These are phyloP conservation scores for Cylindroiulus punctatus DNA, from an alignment of 2,888 invertebrate genomes.

Conservation along the genomic window DNA sequence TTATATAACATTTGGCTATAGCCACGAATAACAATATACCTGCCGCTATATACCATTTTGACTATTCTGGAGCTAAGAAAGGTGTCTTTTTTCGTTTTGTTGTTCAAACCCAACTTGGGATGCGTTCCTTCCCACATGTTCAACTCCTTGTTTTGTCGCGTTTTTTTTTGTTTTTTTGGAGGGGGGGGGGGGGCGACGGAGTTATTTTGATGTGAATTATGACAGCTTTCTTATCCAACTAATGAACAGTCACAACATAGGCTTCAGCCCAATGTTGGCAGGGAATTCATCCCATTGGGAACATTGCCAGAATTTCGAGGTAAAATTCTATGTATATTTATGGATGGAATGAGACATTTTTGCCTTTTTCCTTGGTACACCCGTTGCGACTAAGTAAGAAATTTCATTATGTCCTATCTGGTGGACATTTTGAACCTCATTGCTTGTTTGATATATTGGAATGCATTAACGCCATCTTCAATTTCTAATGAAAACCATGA, in stretches of 20 bases:
- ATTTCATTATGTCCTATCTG: no score
- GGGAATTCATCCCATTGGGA: neutral
- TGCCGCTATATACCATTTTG: no score
- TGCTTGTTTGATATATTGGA: no score
- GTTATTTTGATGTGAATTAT: constrained; percentile 29
- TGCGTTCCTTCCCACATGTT: neutral
- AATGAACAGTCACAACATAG: constrained; percentile 34
- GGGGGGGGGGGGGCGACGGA: neutral
- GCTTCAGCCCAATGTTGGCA: constrained; percentile 2
- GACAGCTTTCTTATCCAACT: constrained; percentile 23
- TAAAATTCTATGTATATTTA: constrained; percentile 19
- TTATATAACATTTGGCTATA: no score
- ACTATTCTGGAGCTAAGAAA: no score
- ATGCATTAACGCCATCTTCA: no score
- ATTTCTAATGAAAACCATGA: no score
- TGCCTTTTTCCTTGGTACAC: neutral
- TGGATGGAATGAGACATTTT: neutral
- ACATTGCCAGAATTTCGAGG: neutral
- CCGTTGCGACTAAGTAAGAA: no score
- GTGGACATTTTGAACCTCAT: no score
- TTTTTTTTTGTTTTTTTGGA: neutral
- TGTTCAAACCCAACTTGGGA: neutral
- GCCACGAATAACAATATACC: no score
- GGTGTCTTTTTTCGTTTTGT: neutral
- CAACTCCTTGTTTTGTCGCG: neutral